These are phyloP conservation scores for Drosophila pegasa DNA, from an alignment of 2,888 invertebrate species.

Conservation along the genomic window DNA sequence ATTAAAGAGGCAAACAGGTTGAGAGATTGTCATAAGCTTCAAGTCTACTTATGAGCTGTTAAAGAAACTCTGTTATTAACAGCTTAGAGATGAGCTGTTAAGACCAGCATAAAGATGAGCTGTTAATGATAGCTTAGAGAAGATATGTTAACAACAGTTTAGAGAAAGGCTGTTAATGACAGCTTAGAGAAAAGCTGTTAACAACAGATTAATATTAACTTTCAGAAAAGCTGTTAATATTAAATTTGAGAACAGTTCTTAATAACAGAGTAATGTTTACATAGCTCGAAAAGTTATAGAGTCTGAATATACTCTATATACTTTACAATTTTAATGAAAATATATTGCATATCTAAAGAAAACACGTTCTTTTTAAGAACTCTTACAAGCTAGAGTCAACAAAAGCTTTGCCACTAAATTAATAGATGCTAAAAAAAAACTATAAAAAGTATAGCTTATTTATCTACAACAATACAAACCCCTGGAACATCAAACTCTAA, in stretches of 20 bases:
- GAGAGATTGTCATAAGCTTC: not conserved
- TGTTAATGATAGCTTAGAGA: no score
- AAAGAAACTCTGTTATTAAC: not conserved
- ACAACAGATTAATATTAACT: no score
- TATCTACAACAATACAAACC: no score
- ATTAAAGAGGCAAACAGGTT: not conserved
- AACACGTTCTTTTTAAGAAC: not conserved
- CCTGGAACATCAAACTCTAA: no score
- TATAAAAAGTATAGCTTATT: no score
- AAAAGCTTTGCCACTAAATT: not conserved
- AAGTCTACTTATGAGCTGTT: not conserved
- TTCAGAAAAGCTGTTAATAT: not conserved
- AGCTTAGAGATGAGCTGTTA: not conserved
- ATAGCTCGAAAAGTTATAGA: no score
- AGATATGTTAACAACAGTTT: not conserved
- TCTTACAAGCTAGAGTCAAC: not conserved
- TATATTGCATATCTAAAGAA: no score
- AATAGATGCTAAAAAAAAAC: not conserved
- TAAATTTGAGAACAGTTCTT: not conserved
- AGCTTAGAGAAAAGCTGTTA: no score
- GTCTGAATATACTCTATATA: no score
- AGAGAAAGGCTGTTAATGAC: not conserved
- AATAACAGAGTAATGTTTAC: no score
- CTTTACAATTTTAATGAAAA: no score
- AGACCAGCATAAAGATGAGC: no score